Evolutionary conservation across 30 jellyfish, hydroid and myxozoan species (phyloP).

Genomic region (Turritopsis dohrnii): DNA sequence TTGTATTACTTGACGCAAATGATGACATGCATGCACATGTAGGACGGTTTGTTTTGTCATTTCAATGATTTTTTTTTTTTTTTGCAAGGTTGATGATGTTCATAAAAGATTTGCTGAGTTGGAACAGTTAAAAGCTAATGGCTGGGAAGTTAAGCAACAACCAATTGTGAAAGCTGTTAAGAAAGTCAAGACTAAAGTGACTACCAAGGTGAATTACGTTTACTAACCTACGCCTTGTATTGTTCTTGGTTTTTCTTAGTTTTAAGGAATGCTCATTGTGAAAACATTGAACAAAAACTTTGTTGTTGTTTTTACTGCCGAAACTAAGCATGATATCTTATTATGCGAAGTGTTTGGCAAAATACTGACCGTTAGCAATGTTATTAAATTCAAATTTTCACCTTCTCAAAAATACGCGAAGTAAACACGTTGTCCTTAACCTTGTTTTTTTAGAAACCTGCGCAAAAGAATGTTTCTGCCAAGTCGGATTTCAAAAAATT

Average conservation of each 20-base stretch:
- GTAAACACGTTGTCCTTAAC: not conserved
- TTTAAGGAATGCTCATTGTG: no score
- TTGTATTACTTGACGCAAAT: not conserved
- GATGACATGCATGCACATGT: not conserved
- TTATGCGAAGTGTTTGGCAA: no score
- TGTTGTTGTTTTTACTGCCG: no score
- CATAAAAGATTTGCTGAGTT: slow-evolving; percentile 47
- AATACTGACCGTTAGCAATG: no score
- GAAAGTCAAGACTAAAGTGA: slow-evolving; percentile 24
- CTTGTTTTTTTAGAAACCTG: not conserved
- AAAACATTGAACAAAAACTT: no score
- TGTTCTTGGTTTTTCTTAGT: no score
- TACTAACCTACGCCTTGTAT: no score
- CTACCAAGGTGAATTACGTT: slow-evolving; percentile 7
- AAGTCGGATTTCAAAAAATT: not conserved
- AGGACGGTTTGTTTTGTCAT: not conserved
- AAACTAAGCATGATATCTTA: no score
- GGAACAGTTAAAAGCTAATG: slow-evolving; percentile 25
- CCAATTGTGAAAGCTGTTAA: slow-evolving; percentile 11
- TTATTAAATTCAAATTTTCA: no score
- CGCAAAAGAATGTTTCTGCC: not conserved
- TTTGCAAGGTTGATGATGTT: slow-evolving; percentile 55
- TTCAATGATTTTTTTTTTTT: not conserved
- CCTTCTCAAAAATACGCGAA: no score
- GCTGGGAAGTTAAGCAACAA: slow-evolving; percentile 43